Evolutionary conservation across 2,888 invertebrate genomes (phyloP).

Genomic region (Ectemnius lituratus): DNA sequence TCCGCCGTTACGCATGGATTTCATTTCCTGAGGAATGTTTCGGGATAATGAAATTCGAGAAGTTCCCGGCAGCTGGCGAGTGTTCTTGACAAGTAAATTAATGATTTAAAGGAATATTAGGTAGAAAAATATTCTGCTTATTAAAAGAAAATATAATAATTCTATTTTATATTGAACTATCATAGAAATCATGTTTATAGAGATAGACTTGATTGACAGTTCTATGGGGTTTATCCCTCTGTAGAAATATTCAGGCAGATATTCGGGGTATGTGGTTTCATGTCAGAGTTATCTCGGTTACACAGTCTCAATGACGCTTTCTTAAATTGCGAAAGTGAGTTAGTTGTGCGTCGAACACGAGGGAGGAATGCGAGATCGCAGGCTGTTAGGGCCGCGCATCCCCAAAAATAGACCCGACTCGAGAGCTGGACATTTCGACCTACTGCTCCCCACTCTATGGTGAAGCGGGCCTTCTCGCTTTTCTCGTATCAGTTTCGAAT

Average conservation of each 20-base stretch:
- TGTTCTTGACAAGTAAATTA: too few relatives aligned
- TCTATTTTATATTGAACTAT: too few relatives aligned
- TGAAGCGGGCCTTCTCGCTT: conserved; percentile 37
- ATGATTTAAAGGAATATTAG: too few relatives aligned
- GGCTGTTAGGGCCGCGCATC: conserved; percentile 51
- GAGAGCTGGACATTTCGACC: conserved; percentile 76
- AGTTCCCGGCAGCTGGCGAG: conserved; percentile 8
- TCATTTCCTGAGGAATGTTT: conserved; percentile 40
- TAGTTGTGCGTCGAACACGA: conserved; percentile 51
- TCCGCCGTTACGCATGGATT: conserved; percentile 37
- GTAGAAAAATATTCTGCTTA: too few relatives aligned
- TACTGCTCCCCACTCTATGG: conserved; percentile 49
- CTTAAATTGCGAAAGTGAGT: conserved; percentile 35
- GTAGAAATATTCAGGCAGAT: background rate
- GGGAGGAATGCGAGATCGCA: conserved; percentile 65
- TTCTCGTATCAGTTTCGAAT: conserved; percentile 48
- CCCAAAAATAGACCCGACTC: conserved; percentile 74
- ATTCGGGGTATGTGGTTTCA: background rate
- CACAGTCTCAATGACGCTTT: conserved; percentile 19
- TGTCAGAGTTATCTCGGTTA: background rate
- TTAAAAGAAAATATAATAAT: too few relatives aligned
- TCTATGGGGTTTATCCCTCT: too few relatives aligned
- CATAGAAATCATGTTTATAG: too few relatives aligned
- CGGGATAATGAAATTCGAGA: conserved; percentile 39
- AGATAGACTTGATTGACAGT: too few relatives aligned